These are phyloP conservation scores for Archocentrus centrarchus DNA, from an alignment of 2,113 vertebrate genomes.

Conservation along the genomic window DNA sequence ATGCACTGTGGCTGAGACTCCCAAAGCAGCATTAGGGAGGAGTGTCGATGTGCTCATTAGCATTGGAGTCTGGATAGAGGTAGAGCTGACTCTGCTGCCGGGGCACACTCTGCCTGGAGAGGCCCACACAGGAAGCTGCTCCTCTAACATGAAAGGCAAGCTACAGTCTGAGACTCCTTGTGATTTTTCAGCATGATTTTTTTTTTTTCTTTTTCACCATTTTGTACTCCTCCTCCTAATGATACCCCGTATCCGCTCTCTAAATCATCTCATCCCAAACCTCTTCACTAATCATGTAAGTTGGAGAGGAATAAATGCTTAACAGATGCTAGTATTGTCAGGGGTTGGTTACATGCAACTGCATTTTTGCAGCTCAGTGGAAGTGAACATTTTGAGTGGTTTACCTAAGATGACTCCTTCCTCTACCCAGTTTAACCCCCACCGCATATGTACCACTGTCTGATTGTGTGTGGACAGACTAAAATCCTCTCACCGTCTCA, in stretches of 20 bases:
- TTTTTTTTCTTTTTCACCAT: constrained; percentile 8
- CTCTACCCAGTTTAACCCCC: constrained; percentile 7
- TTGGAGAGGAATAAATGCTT: constrained; percentile 53
- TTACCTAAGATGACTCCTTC: constrained; percentile 20
- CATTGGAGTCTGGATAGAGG: constrained; percentile 44
- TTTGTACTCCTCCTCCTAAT: constrained; percentile 60
- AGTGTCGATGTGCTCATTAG: constrained; percentile 59
- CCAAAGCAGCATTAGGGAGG: constrained; percentile 35
- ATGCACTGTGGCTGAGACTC: constrained; percentile 51
- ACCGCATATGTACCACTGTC: not conserved
- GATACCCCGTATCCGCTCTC: constrained; percentile 59
- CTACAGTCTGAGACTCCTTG: constrained; percentile 19
- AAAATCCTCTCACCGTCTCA: not conserved
- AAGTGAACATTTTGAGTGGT: constrained; percentile 2
- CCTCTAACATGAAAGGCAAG: constrained; percentile 46
- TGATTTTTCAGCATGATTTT: constrained; percentile 32
- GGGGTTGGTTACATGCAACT: constrained; percentile 41
- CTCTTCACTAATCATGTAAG: constrained; percentile 66
- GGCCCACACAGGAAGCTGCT: constrained; percentile 62
- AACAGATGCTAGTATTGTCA: constrained; percentile 66
- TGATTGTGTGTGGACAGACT: not conserved
- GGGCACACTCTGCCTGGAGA: constrained; percentile 31
- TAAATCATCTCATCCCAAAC: constrained; percentile 60
- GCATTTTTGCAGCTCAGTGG: constrained; percentile 41
- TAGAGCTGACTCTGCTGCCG: constrained; percentile 39